phyloP scores from a whole-genome alignment of 2,113 vertebrate species.

The Boulengeromyrus knoepffleri region DNA sequence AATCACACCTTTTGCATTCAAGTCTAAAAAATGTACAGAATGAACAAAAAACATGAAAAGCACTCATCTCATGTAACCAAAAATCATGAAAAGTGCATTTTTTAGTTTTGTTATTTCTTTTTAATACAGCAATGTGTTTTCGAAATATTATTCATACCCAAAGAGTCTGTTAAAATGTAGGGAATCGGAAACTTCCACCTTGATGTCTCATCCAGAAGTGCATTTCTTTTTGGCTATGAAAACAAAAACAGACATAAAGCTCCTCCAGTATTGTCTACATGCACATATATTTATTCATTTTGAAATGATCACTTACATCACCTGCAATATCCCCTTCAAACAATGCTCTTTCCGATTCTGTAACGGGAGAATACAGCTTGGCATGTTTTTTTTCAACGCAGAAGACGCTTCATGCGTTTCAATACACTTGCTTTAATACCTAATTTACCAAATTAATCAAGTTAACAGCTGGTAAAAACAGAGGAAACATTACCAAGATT shows the following conservation, averaged over 20 bases:
- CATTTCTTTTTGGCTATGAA: constrained; percentile 62
- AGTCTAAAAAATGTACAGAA: constrained; percentile 36
- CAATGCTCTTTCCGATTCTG: constrained; percentile 44
- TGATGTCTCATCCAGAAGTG: constrained; percentile 55
- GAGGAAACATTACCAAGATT: constrained; percentile 47
- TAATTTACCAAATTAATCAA: not conserved
- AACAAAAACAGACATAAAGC: constrained; percentile 20
- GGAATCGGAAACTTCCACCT: constrained; percentile 81
- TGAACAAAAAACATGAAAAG: not conserved
- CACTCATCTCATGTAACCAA: not conserved
- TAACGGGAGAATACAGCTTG: not conserved
- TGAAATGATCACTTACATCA: constrained; percentile 43
- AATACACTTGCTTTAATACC: not conserved
- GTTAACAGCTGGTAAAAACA: not conserved
- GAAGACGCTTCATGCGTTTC: not conserved
- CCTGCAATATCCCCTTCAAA: constrained; percentile 61
- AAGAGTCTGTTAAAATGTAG: constrained; percentile 75
- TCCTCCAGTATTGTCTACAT: not conserved
- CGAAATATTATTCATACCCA: constrained; percentile 60
- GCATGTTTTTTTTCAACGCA: not conserved
- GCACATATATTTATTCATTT: not conserved
- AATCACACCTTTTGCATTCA: constrained; percentile 81
- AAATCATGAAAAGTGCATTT: not conserved
- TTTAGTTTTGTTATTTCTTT: not conserved
- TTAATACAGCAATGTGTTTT: not conserved